Evolutionary conservation across 2,888 invertebrate genomes (phyloP), one percentile per base, ranked within the genome.

Genomic region (Pterobdella sp.): DNA sequence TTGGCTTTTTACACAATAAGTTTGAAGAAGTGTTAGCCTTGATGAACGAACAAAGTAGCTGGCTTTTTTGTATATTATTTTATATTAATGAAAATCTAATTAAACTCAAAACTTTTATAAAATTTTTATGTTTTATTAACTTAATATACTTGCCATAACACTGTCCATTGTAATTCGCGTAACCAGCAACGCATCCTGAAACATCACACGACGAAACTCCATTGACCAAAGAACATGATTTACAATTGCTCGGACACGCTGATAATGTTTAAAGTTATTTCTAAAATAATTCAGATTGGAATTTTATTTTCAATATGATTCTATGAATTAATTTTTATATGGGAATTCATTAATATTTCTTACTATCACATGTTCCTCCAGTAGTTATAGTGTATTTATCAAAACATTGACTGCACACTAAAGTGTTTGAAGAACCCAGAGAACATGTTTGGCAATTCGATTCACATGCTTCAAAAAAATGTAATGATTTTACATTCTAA

Each of bases 191-290:
- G 36, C 74, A 74, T 66, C 42, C 26, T 7, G 65, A 65, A 4
- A 49, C 31, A 56, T 70, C 66, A 37, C 74, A 74, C 2, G 71
- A 49, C 22, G 71, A 4, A 1, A 42, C 42, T 22, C 74, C 74
- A 26, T 56, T 66, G n/a, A 49, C 60, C 31, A 74, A 34, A 3
- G 65, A 35, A 49, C 74, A 74, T 18, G 70, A 42, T n/a, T 31
- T 26, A 66, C 74, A 74, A 34, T 74, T 71, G n/a, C 35, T 60
- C 26, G 74, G 74, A 74, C 74, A 74, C 36, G 42, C 74, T 74
- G 35, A 35, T n/a, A 72, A 18, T 49, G 26, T 14, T 67, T 10
- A 34, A 66, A 49, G 52, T 49, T 14, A n/a, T n/a, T n/a, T n/a
- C n/a, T n/a, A n/a, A n/a, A n/a, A n/a, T n/a, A n/a, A n/a, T n/a